Evolutionary conservation across 2,888 invertebrate species (phyloP), one percentile per base, ranked within the genome.

Genomic region (Drosophila aldrichi): DNA sequence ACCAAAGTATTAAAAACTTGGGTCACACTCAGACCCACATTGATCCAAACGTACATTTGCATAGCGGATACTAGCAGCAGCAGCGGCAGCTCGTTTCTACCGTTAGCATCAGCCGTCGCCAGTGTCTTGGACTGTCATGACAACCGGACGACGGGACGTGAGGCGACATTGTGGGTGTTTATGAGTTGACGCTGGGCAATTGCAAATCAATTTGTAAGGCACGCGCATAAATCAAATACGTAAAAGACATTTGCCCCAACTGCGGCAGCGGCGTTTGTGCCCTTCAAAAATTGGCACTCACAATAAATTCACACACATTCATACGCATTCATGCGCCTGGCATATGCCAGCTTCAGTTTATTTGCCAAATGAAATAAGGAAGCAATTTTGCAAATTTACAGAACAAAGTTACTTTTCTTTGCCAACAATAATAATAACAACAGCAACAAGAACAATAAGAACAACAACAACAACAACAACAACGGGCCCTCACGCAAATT

Each of bases 361-460:
- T 86, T 89, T 88, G 86, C 83, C 79, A 85, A 86, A 89, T 75
- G 88, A 89, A 86, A 86, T 86, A 89, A 89, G 89, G 88, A 89
- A 86, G 86, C 79, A 89, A 89, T 85, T 86, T 86, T 79, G 74
- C 90, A 89, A 86, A 89, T 86, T 86, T 85, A 89, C 89, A 86
- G 54, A 32, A 40, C 55, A 61, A 69, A 64, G 69, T 78, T 75
- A 64, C 61, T 54, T 76, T 83, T 69, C 63, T 56, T 61, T 79
- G 80, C 62, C 77, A 72, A 66, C 72, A 78, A 79, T 57, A 62
- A 51, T 65, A 66, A 61, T 36, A 56, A 32, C 1, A 49, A 49
- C 18, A 49, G 40, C n/a, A 60, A 43, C 22, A 32, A 43, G 9
- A 57, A 40, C 12, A 34, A 40, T 9, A 46, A 41, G 3, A 22